Base-by-base conservation (phyloP, 2,797 vertebrate genomes). In the Morus bassanus region DNA sequence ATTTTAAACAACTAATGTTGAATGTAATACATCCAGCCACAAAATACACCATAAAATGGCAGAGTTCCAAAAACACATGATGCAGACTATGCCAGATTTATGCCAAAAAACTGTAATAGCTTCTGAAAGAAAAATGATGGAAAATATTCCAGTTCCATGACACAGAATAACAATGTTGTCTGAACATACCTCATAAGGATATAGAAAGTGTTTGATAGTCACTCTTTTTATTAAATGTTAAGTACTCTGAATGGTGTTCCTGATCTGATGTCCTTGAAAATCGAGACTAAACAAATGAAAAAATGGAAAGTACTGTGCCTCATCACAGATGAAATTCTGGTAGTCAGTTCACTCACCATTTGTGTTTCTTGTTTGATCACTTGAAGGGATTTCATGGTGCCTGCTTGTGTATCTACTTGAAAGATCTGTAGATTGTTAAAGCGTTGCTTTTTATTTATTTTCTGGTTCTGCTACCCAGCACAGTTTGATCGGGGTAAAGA, bases 111-210 rank as follows among this genome's bases (percentile, higher is more conserved):
- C 10, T 84, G 50, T 83, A 92, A 88, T 60, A 79, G 69, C 46
- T 78, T 94, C 85, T 91, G 89, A 94, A 94, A 82, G 65, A 95
- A 88, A 95, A 95, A 91, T 45, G 27, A 63, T 11, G 13, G 84
- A 78, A 76, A 88, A 92, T 84, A 51, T 75, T 73, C 37, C 65
- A 18, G 31, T 94, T 91, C 56, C 8, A 2, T 61, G 70, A 83
- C 5, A n/a, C 37, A 70, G 73, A 92, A 60, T 60, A 76, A 48
- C 30, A 51, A 3, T 22, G 23, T 65, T 85, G 30, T 75, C 73
- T 76, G 69, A 92, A 81, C 27, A 33, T 67, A 50, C 9, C 28
- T 91, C 0, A 0, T 73, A 86, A 86, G 46, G 33, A 41, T 83
- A 63, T 16, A 69, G 41, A n/a, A 77, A 72, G 13, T 59, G 21